Evolutionary conservation across 35 echinoderm and acorn worm species (phyloP), one percentile per base, ranked within the genome.

Genomic region (Hemicentrotus pulcherrimus): DNA sequence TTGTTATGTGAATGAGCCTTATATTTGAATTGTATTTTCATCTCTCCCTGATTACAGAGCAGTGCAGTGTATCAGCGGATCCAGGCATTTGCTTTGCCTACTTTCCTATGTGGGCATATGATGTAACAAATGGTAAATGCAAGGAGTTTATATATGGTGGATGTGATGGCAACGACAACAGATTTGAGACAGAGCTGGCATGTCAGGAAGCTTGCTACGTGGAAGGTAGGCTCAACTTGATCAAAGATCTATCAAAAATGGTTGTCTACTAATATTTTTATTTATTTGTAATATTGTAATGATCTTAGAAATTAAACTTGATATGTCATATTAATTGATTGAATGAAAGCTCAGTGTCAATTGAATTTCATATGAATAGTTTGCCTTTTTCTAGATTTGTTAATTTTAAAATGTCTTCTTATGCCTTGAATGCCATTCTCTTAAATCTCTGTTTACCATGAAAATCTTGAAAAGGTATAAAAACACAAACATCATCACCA

Each of bases 81-180:
- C 86, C 92, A 18, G 98, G 98, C 24, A 91, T 91, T n/a, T 99
- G 98, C 85, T 85, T 91, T 41, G 95, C 65, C 16, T 97, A 86
- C 47, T 47, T 92, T 22, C 86, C 94, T 16, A 92, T 86, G 48
- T 99, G 98, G 98, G 96, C 91, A 46, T 99, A 94, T 95, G 94
- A 97, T 92, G 13, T 58, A 11, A 31, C 70, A 18, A 60, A 86
- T 9, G 91, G 95, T 19, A 70, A 92, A 86, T 99, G 98, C 70
- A 60, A 58, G 31, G 94, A 95, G 61, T 99, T 97, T 87, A 95
- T 96, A 48, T 99, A 99, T 94, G 95, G 98, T 46, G 98, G 98
- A 24, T 99, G 98, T 94, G 94, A 97, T 2, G 98, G 98, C 47
- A 99, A 99, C 48, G 88, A 97, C 71, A 99, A 99, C 95, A 58